Base-by-base conservation (phyloP, 2,888 invertebrate genomes). In the Nebria salina region DNA sequence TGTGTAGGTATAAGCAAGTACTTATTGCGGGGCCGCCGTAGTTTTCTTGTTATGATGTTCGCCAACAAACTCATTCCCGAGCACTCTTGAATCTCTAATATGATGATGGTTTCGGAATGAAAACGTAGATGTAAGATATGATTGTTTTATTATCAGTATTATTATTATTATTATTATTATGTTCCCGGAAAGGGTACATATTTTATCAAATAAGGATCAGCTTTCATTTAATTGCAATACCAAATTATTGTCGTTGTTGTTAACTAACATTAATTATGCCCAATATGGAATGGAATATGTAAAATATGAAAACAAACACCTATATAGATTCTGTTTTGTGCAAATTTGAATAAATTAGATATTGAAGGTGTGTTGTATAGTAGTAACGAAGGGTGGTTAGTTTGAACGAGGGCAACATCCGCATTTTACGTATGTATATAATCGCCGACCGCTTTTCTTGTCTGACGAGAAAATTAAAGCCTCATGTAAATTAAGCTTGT, bases 401-500 rank as follows among this genome's bases (percentile, higher is more conserved):
- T 20, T 8, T 70, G 70, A 70, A 20, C 11, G 15, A 25, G 66
- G 34, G 25, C 3, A 15, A 26, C 34, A 66, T 54, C 54, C 11
- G 54, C 66, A 66, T 8, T 8, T 4, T 34, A 34, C 2, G 70
- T 11, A 34, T 11, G 70, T 15, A 15, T 20, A 70, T 70, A 70
- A 70, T 70, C 70, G 26, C 70, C 4, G 5, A 54, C 54, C 54
- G 54, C 13, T 54, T 54, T 54, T 54, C 54, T 54, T 54, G 11
- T 25, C 70, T 20, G 70, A 25, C 70, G 54, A 25, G 70, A 70
- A 70, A 70, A 70, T 70, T 70, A 70, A 70, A 15, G 70, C 70
- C 34, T 70, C 70, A 70, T 70, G 70, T 70, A 70, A 70, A 70
- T 70, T 70, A 15, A 34, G 26, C 26, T 70, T 70, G 70, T 70